Evolutionary conservation across 2,888 invertebrate species (phyloP).

Genomic region (Eupithecia insigniata): DNA sequence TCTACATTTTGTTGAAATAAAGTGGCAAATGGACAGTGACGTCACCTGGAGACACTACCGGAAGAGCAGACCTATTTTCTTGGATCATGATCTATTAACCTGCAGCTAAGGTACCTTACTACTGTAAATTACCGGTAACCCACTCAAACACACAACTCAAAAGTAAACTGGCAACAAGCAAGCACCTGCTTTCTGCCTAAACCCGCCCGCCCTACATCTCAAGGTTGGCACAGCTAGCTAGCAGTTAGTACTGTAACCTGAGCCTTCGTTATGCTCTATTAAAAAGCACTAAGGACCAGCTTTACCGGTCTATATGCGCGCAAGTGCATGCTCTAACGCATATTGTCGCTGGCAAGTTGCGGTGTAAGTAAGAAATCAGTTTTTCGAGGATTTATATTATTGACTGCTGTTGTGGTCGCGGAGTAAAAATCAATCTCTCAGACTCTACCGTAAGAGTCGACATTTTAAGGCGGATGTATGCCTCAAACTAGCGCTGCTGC

Average conservation of each 20-base stretch:
- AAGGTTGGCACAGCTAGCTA: constrained; percentile 25
- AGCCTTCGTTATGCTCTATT: constrained; percentile 54
- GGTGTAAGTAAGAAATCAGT: constrained; percentile 13
- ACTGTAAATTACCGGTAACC: neutral
- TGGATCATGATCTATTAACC: too few relatives aligned
- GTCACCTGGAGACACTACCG: too few relatives aligned
- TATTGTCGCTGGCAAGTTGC: constrained; percentile 35
- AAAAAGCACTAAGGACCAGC: constrained; percentile 45
- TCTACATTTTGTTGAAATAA: too few relatives aligned
- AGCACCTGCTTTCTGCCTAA: neutral
- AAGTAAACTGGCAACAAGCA: neutral
- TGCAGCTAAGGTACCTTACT: neutral
- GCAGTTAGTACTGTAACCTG: constrained; percentile 33
- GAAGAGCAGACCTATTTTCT: too few relatives aligned
- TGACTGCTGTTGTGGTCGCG: too few relatives aligned
- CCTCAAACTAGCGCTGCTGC: too few relatives aligned
- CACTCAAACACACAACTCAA: neutral
- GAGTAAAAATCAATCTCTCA: too few relatives aligned
- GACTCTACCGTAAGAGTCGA: too few relatives aligned
- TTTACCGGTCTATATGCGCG: constrained; percentile 49
- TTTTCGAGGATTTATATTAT: neutral
- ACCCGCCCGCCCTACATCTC: neutral
- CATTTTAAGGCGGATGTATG: too few relatives aligned
- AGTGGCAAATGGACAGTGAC: too few relatives aligned
- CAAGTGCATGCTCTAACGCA: constrained; percentile 49